phyloP scores from a whole-genome alignment of 2,888 invertebrate species.

The Apamea anceps region DNA sequence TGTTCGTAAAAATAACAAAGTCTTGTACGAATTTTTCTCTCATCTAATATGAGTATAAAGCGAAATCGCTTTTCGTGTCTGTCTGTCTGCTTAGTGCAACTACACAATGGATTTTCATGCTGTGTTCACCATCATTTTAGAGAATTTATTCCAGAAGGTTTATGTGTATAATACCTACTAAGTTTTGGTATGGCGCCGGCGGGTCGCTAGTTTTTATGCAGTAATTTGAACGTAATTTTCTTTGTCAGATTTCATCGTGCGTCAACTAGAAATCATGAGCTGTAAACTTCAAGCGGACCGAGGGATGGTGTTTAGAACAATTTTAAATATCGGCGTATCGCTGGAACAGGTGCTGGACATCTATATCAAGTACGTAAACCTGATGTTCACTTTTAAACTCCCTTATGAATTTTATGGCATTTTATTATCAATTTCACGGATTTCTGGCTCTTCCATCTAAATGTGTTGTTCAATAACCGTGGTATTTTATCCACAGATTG shows the following conservation, averaged over 20 bases:
- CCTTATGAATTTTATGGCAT: neutral
- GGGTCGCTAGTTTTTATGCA: neutral
- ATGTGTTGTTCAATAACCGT: neutral
- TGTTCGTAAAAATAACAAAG: neutral
- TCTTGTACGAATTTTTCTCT: too few species aligned
- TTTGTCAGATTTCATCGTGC: constrained; percentile 93
- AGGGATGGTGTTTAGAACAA: constrained; percentile 94
- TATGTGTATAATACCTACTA: neutral
- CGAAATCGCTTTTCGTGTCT: neutral
- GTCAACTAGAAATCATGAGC: constrained; percentile 94
- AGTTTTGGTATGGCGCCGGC: neutral
- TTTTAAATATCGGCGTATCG: constrained; percentile 94
- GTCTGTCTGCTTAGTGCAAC: neutral
- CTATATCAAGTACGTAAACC: constrained; percentile 93
- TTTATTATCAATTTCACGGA: neutral
- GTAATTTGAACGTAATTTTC: neutral
- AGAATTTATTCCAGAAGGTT: neutral
- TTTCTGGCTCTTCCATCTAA: neutral
- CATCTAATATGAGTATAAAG: neutral
- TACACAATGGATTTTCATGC: neutral
- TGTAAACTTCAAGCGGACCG: constrained; percentile 93
- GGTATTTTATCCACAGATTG: constrained; percentile 85
- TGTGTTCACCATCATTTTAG: neutral
- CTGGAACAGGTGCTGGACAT: constrained; percentile 94
- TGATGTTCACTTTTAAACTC: neutral